Evolutionary conservation across 2,797 vertebrate species (phyloP).

Genomic region (Eospalax fontanierii): DNA sequence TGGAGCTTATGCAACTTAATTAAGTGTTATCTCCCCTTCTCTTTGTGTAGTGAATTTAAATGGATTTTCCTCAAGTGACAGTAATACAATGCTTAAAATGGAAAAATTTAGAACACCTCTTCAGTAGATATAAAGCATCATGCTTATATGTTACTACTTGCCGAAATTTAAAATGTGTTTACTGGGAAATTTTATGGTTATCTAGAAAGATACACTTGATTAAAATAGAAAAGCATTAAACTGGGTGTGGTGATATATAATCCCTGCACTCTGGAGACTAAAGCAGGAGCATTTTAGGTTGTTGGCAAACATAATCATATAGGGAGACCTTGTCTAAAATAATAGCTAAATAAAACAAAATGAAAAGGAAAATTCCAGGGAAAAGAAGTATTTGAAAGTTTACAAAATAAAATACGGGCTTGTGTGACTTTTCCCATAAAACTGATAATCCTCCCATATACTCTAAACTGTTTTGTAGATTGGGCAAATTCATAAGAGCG

Average conservation of each 20-base stretch:
- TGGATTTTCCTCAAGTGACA: constrained; percentile 80
- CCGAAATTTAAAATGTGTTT: constrained; percentile 84
- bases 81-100: constrained; percentile 63
- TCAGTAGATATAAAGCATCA: constrained; percentile 64
- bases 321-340: too few species aligned
- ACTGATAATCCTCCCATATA: background rate
- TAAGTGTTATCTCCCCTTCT: constrained; percentile 60
- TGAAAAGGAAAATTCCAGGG: background rate
- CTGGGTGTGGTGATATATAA: background rate
- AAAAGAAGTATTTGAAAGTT: constrained; percentile 4
- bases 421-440: background rate
- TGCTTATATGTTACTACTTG: constrained; percentile 77
- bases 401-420: background rate
- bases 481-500: too few species aligned
- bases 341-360: too few species aligned
- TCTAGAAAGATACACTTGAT: background rate
- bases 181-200: constrained; percentile 79
- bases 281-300: too few species aligned
- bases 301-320: too few species aligned
- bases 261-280: too few species aligned
- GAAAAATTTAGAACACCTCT: constrained; percentile 64
- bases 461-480: too few species aligned
- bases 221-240: background rate
- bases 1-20: constrained; percentile 62
- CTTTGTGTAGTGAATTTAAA: constrained; percentile 69